phyloP scores from a whole-genome alignment of 2,888 invertebrate genomes.

The Chesias legatella region DNA sequence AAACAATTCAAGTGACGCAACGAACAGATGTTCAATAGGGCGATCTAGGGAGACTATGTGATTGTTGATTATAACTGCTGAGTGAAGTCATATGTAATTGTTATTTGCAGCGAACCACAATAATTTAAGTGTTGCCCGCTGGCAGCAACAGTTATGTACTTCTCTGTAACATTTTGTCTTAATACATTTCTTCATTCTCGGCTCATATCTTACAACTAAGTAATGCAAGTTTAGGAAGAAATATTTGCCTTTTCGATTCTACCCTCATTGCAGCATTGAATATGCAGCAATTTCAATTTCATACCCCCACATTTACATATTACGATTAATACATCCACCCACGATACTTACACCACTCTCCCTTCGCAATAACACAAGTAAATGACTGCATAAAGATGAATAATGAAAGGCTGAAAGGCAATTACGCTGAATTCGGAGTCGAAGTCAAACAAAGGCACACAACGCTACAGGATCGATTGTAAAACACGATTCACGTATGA shows the following conservation, averaged over 20 bases:
- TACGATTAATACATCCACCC: conserved; percentile 78
- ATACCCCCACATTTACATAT: conserved; percentile 74
- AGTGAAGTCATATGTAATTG: no score
- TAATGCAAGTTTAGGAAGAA: conserved; percentile 4
- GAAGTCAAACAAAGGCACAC: conserved; percentile 77
- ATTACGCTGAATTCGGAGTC: conserved; percentile 78
- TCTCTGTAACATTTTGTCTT: no score
- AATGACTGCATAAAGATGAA: conserved; percentile 80
- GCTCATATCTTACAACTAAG: neutral
- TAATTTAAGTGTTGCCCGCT: no score
- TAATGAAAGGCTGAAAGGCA: conserved; percentile 80
- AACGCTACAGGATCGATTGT: conserved; percentile 69
- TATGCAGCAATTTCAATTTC: conserved; percentile 72
- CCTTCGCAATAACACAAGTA: conserved; percentile 77
- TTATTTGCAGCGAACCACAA: no score
- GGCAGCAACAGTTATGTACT: no score
- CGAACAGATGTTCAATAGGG: no score
- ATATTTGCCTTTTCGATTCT: conserved; percentile 11
- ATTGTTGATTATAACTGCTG: no score
- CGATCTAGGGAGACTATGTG: no score
- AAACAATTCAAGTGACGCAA: neutral
- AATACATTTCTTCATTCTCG: no score
- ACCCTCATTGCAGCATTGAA: conserved; percentile 40
- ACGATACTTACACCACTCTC: conserved; percentile 72
- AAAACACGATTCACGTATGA: conserved; percentile 74